Evolutionary conservation across 92 coral and sea anemone species (phyloP).

Genomic region (Bergia sp.): DNA sequence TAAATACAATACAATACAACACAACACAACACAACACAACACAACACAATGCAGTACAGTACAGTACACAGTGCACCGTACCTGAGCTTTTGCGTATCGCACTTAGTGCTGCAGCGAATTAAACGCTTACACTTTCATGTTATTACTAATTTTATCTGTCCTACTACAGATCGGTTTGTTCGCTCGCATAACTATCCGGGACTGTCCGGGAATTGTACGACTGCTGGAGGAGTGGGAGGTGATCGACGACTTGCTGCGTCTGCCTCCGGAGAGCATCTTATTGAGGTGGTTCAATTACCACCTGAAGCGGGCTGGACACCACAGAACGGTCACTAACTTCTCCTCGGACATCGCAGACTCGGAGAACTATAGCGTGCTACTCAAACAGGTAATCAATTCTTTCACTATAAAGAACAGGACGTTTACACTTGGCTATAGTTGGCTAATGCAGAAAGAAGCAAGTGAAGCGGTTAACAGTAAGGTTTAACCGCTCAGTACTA

Average conservation of each 20-base stretch:
- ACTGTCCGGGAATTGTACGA: conserved; percentile 88
- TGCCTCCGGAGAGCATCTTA: conserved; percentile 88
- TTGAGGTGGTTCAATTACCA: conserved; percentile 96
- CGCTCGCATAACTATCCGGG: conserved; percentile 76
- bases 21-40: not conserved
- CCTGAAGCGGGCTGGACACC: conserved; percentile 82
- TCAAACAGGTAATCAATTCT: conserved; percentile 67
- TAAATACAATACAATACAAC: not conserved
- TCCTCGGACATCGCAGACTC: conserved; percentile 83
- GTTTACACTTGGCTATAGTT: not conserved
- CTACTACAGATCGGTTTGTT: conserved; percentile 81
- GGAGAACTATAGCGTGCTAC: conserved; percentile 87
- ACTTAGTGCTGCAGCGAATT: not conserved
- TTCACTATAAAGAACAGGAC: not conserved
- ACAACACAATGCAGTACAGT: not conserved
- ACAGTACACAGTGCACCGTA: no score
- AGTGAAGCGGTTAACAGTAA: no score
- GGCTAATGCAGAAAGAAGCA: not conserved
- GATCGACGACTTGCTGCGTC: conserved; percentile 71
- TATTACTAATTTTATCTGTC: not conserved
- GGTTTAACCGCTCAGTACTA: no score
- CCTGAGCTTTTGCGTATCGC: no score
- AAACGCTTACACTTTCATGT: no score
- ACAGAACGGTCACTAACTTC: conserved; percentile 78
- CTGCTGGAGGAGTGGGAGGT: conserved; percentile 82